Conservation (phyloP, 2,797 vertebrate species). For the Melanotaenia pygmaea region DNA sequence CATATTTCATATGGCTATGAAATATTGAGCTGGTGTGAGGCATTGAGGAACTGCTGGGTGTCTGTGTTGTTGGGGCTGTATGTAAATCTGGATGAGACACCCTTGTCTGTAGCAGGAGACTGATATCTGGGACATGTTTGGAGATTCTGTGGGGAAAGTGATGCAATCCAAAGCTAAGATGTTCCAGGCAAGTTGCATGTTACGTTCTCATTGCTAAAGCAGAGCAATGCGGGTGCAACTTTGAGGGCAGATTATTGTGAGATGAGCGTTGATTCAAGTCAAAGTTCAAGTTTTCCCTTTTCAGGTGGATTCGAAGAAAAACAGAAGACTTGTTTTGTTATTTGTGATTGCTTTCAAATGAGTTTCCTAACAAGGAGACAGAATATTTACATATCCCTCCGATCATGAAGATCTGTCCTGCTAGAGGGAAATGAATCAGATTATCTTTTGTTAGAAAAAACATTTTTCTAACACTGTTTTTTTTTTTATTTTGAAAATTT, state of each 20-base stretch:
- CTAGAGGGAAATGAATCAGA: no score
- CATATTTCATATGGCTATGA: slow-evolving; percentile 94
- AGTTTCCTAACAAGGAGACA: neutral
- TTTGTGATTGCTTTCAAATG: neutral
- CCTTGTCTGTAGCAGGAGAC: slow-evolving; percentile 71
- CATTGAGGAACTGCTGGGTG: slow-evolving; percentile 82
- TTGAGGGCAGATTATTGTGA: slow-evolving; percentile 36
- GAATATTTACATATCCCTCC: neutral
- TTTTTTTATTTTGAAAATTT: no score
- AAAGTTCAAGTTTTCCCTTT: slow-evolving; percentile 1
- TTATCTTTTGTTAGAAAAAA: no score
- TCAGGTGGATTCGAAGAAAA: neutral
- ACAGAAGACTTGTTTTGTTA: no score
- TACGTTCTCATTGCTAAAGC: slow-evolving; percentile 35
- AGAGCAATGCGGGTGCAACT: slow-evolving; percentile 52
- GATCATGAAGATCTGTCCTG: no score
- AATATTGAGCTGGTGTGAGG: slow-evolving; percentile 96
- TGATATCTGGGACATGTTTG: slow-evolving; percentile 80
- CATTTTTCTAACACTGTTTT: no score
- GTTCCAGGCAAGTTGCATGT: slow-evolving; percentile 49
- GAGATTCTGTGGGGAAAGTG: slow-evolving; percentile 65
- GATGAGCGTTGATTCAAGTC: slow-evolving; percentile 1
- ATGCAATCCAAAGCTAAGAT: slow-evolving; percentile 76
- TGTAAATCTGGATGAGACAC: slow-evolving; percentile 77
- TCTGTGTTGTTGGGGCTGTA: slow-evolving; percentile 75